A percentile compares a stretch with the other conserved stretches of the same genome.
Conservation (phyloP, 2,113 vertebrate genomes). For the Puffinus mauretanicus region DNA sequence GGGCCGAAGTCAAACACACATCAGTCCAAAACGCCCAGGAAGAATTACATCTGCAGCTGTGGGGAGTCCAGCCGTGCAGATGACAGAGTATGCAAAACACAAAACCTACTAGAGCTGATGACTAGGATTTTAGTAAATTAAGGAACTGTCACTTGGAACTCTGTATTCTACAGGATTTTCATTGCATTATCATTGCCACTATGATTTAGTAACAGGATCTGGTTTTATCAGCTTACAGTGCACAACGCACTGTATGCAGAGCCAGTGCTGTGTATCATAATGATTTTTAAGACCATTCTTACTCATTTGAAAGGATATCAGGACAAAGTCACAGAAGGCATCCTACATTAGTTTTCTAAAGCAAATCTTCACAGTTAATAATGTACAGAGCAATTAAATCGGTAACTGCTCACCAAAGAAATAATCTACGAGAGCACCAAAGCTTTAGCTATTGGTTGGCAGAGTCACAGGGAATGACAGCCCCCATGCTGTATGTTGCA, state of each 20-base stretch:
- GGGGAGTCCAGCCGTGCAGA: too few species aligned
- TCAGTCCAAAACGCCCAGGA: background rate
- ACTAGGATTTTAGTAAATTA: background rate
- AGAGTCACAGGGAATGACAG: background rate
- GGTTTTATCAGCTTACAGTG: background rate
- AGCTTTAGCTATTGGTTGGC: background rate
- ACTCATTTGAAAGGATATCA: background rate
- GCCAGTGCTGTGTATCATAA: background rate
- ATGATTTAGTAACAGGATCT: background rate
- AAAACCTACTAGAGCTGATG: background rate
- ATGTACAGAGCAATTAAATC: conserved; percentile 21
- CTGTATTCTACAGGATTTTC: background rate
- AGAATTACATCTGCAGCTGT: background rate
- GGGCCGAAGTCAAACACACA: background rate
- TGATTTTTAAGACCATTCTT: conserved; percentile 6
- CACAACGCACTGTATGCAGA: background rate
- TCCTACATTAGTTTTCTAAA: background rate
- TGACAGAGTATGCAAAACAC: background rate
- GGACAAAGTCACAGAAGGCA: background rate
- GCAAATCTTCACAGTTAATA: background rate
- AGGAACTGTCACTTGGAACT: background rate
- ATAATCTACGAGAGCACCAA: background rate
- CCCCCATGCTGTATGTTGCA: background rate
- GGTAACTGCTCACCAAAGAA: background rate
- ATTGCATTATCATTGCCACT: background rate